Conservation (phyloP, 2,113 vertebrate genomes). For the Sisor rabdophorus region DNA sequence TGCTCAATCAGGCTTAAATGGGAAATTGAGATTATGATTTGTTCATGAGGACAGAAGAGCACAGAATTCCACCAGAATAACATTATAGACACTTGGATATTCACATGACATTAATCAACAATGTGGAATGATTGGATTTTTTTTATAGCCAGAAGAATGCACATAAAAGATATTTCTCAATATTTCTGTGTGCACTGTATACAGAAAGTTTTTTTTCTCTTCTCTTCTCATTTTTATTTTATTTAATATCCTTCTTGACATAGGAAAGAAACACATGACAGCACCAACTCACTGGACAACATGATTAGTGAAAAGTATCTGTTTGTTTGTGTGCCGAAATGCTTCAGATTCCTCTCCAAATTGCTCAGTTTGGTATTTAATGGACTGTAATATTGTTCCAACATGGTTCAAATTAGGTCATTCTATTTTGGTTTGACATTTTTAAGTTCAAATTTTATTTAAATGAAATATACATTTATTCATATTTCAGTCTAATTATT, state of each 20-base stretch:
- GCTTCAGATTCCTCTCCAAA: slow-evolving; percentile 28
- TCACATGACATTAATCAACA: slow-evolving; percentile 48
- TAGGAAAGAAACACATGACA: slow-evolving; percentile 12
- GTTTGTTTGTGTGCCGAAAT: slow-evolving; percentile 24
- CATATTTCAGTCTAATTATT: no score
- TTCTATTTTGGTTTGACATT: neutral
- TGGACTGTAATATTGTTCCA: slow-evolving; percentile 2
- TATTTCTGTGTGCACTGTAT: slow-evolving; percentile 36
- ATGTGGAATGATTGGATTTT: slow-evolving; percentile 23
- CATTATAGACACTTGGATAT: slow-evolving; percentile 26
- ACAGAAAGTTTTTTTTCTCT: neutral
- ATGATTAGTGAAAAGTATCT: neutral
- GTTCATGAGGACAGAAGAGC: slow-evolving; percentile 6
- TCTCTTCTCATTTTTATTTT: neutral
- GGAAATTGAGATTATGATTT: neutral
- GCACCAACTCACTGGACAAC: neutral
- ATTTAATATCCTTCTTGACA: neutral
- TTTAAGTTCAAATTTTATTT: no score
- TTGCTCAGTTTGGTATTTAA: slow-evolving; percentile 20
- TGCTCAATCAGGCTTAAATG: neutral
- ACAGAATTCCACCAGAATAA: neutral
- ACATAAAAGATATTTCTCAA: slow-evolving; percentile 63
- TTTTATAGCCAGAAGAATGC: neutral
- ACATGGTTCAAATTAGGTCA: neutral
- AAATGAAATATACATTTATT: no score